These are phyloP conservation scores for Meloidogyne exigua DNA, from an alignment of 1,140 invertebrate genomes.

Conservation along the genomic window DNA sequence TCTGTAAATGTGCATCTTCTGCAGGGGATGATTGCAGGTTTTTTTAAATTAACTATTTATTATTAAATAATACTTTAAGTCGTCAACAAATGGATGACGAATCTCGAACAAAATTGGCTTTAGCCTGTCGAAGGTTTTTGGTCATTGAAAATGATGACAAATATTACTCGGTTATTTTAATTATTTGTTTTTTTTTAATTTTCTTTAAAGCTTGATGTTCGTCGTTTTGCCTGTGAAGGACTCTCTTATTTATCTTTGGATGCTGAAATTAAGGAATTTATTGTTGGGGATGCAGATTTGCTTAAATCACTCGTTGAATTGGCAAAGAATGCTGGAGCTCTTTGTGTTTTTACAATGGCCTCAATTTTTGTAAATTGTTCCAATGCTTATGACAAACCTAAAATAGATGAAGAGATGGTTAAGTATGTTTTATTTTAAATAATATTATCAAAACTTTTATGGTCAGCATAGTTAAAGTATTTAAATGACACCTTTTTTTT, in stretches of 20 bases:
- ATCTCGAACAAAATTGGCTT: conserved; percentile 84
- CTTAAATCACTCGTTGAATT: conserved; percentile 83
- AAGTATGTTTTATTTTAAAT: conserved; percentile 67
- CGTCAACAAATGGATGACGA: conserved; percentile 90
- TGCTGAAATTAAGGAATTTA: conserved; percentile 92
- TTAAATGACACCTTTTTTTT: too few species aligned
- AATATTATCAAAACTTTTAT: too few species aligned
- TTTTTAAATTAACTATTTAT: not conserved
- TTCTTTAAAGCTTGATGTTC: conserved; percentile 12
- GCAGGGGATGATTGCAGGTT: conserved; percentile 86
- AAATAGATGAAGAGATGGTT: conserved; percentile 90
- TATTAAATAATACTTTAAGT: conserved; percentile 58
- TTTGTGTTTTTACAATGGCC: conserved; percentile 64
- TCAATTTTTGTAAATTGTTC: conserved; percentile 85
- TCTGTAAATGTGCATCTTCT: conserved; percentile 92
- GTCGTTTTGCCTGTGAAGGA: conserved; percentile 79
- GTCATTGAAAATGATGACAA: conserved; percentile 44
- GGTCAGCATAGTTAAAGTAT: too few species aligned
- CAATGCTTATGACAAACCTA: conserved; percentile 97
- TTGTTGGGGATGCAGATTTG: conserved; percentile 81
- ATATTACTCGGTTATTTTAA: conserved; percentile 47
- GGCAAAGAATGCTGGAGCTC: conserved; percentile 67
- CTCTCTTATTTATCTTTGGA: conserved; percentile 93
- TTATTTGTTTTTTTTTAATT: not conserved
- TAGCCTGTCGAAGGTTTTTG: conserved; percentile 77